Conservation (phyloP, 2,113 vertebrate genomes). For the Pygoscelis adeliae region DNA sequence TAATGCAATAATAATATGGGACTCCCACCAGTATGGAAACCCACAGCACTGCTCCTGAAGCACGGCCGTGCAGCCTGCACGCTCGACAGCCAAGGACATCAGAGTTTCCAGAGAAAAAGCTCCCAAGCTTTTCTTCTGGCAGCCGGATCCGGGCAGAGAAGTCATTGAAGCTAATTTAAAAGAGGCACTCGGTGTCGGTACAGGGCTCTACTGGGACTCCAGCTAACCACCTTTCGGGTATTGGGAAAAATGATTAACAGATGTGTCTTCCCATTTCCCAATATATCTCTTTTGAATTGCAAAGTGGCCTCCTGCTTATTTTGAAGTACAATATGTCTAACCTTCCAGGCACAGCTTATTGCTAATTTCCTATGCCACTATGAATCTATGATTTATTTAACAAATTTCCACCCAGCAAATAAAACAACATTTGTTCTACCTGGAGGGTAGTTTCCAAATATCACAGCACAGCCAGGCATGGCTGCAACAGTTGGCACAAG, state of each 20-base stretch:
- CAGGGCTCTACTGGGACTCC: neutral
- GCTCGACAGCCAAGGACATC: neutral
- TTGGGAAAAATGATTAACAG: conserved; percentile 16
- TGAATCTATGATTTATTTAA: conserved; percentile 74
- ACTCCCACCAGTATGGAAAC: neutral
- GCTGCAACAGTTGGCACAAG: conserved; percentile 16
- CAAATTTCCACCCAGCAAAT: conserved; percentile 65
- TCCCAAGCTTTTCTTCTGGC: neutral
- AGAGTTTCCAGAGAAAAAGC: neutral
- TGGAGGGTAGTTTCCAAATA: conserved; percentile 50
- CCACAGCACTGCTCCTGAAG: neutral
- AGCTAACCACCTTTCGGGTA: neutral
- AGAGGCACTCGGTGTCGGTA: neutral
- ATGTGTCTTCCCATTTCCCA: neutral
- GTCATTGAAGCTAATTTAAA: neutral
- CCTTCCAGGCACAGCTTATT: conserved; percentile 67
- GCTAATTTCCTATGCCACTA: conserved; percentile 67
- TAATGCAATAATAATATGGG: neutral
- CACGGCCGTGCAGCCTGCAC: neutral
- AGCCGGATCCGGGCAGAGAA: neutral
- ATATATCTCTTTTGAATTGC: conserved; percentile 64
- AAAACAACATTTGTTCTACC: conserved; percentile 74
- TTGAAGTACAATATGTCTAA: conserved; percentile 66
- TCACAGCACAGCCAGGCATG: conserved; percentile 26
- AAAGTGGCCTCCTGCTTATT: conserved; percentile 58